phyloP scores from a whole-genome alignment of 2,888 invertebrate genomes.

The Corbicula japonica region DNA sequence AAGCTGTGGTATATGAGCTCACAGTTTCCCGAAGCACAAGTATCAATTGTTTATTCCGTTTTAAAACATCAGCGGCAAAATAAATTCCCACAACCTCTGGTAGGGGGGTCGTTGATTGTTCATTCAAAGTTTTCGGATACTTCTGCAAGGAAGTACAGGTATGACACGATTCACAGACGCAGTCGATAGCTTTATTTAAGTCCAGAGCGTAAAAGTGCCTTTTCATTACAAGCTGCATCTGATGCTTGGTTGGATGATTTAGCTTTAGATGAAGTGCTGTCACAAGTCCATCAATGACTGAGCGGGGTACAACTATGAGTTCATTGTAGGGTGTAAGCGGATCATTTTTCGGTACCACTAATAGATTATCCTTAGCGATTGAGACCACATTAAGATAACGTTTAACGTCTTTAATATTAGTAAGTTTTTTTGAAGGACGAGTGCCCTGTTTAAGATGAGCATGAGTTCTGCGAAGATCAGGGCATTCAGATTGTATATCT shows the following conservation, averaged over 20 bases:
- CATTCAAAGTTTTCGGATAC: background rate
- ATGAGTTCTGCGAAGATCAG: too few species aligned
- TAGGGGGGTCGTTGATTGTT: slow-evolving; percentile 21
- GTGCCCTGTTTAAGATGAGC: too few species aligned
- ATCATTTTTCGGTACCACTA: slow-evolving; percentile 24
- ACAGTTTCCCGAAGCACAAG: slow-evolving; percentile 51
- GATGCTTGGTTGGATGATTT: slow-evolving; percentile 62
- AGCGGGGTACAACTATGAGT: slow-evolving; percentile 63
- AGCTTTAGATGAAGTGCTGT: slow-evolving; percentile 66
- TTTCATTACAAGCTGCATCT: slow-evolving; percentile 42
- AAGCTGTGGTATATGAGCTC: slow-evolving; percentile 37
- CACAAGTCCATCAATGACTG: slow-evolving; percentile 59
- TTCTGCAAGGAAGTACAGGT: slow-evolving; percentile 36
- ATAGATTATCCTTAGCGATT: slow-evolving; percentile 51
- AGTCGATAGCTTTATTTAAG: slow-evolving; percentile 46
- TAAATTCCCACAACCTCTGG: slow-evolving; percentile 51
- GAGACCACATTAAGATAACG: slow-evolving; percentile 49
- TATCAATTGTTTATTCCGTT: slow-evolving; percentile 62
- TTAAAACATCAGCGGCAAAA: slow-evolving; percentile 72
- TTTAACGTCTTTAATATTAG: slow-evolving; percentile 65
- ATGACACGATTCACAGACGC: slow-evolving; percentile 24
- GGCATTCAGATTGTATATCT: too few species aligned
- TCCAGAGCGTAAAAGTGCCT: slow-evolving; percentile 65
- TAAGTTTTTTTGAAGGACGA: too few species aligned
- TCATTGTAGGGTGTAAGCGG: slow-evolving; percentile 45